Evolutionary conservation across 2,888 invertebrate species (phyloP).

Genomic region (Mycalesis mineus): DNA sequence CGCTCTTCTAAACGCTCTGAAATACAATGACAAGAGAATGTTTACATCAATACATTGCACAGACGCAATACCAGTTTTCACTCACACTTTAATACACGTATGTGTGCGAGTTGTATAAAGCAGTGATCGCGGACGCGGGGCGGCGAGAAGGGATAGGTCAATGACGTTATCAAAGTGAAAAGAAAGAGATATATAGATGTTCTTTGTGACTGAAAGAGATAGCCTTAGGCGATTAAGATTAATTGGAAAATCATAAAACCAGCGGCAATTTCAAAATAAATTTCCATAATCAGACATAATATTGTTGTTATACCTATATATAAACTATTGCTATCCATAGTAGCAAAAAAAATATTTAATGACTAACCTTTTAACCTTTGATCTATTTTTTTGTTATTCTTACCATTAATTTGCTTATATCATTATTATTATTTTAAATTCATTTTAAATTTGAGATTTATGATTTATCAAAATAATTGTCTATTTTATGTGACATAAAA

Average conservation of each 20-base stretch:
- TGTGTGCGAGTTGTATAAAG: conserved; percentile 11
- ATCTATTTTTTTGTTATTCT: too few species aligned
- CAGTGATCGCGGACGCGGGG: not conserved
- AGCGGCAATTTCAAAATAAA: not conserved
- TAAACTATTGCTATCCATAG: too few species aligned
- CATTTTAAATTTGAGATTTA: too few species aligned
- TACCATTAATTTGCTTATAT: too few species aligned
- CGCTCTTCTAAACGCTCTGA: conserved; percentile 65
- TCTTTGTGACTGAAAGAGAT: not conserved
- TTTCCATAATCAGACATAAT: too few species aligned
- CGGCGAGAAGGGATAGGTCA: conserved; percentile 46
- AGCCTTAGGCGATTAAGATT: not conserved
- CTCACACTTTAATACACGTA: conserved; percentile 43
- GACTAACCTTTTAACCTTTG: too few species aligned
- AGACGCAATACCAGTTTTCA: conserved; percentile 46
- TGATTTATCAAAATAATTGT: too few species aligned
- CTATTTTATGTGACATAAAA: too few species aligned
- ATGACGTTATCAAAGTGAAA: conserved; percentile 51
- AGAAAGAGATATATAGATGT: not conserved
- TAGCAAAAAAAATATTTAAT: too few species aligned
- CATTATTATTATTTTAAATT: too few species aligned
- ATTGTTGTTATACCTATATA: too few species aligned
- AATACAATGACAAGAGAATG: conserved; percentile 67
- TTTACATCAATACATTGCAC: conserved; percentile 71
- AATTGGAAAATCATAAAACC: not conserved